Percentiles rank a stretch among this genome's conserved stretches.
phyloP scores from a whole-genome alignment of 2,113 vertebrate species.

The Campylomormyrus numenius region DNA sequence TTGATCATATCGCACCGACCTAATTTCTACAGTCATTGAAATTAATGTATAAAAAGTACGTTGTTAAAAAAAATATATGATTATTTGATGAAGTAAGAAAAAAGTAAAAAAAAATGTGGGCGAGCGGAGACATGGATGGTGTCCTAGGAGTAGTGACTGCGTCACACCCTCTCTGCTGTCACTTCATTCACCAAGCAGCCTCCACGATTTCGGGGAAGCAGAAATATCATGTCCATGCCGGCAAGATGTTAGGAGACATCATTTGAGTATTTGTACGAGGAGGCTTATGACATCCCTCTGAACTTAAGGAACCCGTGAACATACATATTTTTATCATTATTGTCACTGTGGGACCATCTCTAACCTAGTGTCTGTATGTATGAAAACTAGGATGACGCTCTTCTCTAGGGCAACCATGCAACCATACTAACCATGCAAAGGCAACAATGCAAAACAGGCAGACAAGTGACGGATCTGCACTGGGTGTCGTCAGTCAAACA shows the following conservation, averaged over 20 bases:
- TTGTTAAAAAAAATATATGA: neutral
- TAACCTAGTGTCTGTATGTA: neutral
- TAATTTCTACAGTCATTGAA: neutral
- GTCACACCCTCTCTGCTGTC: too few relatives aligned
- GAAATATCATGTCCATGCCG: neutral
- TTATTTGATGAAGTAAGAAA: neutral
- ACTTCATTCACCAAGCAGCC: neutral
- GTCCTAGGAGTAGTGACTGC: neutral
- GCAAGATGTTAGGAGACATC: neutral
- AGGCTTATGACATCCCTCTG: neutral
- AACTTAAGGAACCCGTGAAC: neutral
- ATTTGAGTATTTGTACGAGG: neutral
- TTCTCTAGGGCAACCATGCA: neutral
- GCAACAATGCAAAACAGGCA: neutral
- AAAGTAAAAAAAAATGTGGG: neutral
- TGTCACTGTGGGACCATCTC: neutral
- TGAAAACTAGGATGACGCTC: neutral
- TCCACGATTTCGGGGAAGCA: neutral
- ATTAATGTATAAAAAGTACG: neutral
- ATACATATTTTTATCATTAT: neutral
- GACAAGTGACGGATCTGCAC: neutral
- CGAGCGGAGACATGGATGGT: neutral
- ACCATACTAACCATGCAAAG: neutral
- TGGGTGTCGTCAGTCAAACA: conserved; percentile 31
- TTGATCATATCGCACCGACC: too few relatives aligned